Evolutionary conservation across 2,113 vertebrate genomes (phyloP), one percentile per base, ranked within the genome.

Genomic region (Sander lucioperca): DNA sequence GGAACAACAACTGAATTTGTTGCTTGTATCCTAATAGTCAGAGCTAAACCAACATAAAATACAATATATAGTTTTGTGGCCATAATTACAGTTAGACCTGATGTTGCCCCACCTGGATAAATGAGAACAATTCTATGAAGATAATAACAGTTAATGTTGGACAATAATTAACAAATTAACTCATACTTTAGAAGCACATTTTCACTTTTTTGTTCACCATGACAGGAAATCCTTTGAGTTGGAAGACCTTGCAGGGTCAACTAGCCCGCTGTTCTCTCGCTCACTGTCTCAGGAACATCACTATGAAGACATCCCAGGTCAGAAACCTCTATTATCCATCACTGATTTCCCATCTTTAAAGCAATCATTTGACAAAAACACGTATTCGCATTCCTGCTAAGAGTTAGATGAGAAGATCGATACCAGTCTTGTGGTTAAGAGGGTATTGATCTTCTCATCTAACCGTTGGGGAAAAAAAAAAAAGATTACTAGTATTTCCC

Each of bases 221-320:
- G 25, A 57, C 93, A 98, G 97, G 86, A 97, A 96, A 76, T 96
- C 95, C 0, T 97, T 96, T 14, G 97, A 97, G 82, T 97, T 96
- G 61, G 96, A 97, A 87, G 97, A 98, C 87, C 79, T 96, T 5
- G 91, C 93, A 2, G 43, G 93, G 95, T 95, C 0, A 93, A 95
- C 1, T 86, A 96, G 91, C 93, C 94, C 21, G 92, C 91, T 95
- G 58, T 92, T 96, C 58, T 91, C 95, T 72, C 94, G 89, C 89
- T 95, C 95, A 76, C 93, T 95, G 91, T 96, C 96, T 0, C 96
- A 97, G 90, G 97, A 97, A 77, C 97, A 98, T 79, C 89, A 97
- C 90, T 98, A 98, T 1, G 97, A 98, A 86, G 97, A 97, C 93
- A 97, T 98, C 74, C 92, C 96, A 48, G 93, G 93, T 94, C 67